Percentiles rank a stretch among this genome's conserved stretches.
Conservation (phyloP, 2,797 vertebrate genomes). For the Sebastes trivittatus region DNA sequence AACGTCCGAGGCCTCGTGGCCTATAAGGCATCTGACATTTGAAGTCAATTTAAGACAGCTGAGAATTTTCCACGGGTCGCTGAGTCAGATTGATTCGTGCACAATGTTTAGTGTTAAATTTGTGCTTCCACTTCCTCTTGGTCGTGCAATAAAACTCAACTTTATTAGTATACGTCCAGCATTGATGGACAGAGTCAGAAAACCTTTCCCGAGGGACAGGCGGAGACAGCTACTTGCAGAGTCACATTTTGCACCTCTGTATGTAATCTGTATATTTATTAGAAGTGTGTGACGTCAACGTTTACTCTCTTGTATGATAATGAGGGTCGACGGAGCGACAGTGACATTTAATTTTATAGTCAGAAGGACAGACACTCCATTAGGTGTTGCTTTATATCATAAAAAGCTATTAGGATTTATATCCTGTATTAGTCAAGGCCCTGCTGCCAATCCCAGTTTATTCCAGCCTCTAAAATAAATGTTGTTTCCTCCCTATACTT, state of each 20-base stretch:
- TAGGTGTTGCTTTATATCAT: constrained; percentile 58
- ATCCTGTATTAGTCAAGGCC: constrained; percentile 50
- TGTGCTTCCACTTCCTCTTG: constrained; percentile 50
- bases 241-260: constrained; percentile 41
- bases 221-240: constrained; percentile 20
- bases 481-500: constrained; percentile 5
- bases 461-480: constrained; percentile 44
- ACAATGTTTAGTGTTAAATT: constrained; percentile 57
- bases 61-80: constrained; percentile 53
- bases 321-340: constrained; percentile 44
- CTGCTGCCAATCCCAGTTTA: constrained; percentile 8
- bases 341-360: constrained; percentile 75
- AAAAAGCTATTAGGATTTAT: constrained; percentile 70
- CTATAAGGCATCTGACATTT: constrained; percentile 69
- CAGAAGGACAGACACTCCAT: constrained; percentile 57
- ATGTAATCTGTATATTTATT: constrained; percentile 70
- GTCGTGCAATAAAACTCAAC: constrained; percentile 60
- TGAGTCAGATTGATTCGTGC: constrained; percentile 63
- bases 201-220: constrained; percentile 6
- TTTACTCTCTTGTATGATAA: constrained; percentile 57
- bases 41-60: constrained; percentile 48
- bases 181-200: background rate
- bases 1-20: constrained; percentile 18
- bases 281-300: constrained; percentile 53
- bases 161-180: constrained; percentile 59